Evolutionary conservation across 37 sponge, comb jelly and placozoan species (phyloP).

Genomic region (Mnemiopsis leidyi): DNA sequence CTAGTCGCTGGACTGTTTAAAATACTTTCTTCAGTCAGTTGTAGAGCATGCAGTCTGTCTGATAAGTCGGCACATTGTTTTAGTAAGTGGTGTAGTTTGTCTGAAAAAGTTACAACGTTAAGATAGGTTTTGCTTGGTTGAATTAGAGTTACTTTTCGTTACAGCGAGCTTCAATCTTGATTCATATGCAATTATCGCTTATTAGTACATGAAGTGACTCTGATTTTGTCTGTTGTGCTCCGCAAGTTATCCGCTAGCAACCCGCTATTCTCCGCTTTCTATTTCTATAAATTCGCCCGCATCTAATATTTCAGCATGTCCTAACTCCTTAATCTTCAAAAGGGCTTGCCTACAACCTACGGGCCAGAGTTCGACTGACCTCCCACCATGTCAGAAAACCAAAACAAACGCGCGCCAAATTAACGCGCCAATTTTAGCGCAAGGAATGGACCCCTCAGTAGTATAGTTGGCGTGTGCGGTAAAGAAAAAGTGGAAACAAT

Average conservation of each 20-base stretch:
- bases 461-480: background rate
- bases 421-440: background rate
- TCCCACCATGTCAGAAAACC: background rate
- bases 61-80: slow-evolving; percentile 2
- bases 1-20: background rate
- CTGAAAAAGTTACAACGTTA: background rate
- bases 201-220: no score
- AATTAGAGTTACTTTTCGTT: no score
- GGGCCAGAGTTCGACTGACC: background rate
- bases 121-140: background rate
- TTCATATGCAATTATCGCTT: no score
- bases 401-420: background rate
- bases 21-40: background rate
- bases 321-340: no score
- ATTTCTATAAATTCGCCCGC: no score
- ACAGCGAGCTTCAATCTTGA: no score
- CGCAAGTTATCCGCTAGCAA: no score
- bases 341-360: no score
- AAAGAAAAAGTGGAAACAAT: background rate
- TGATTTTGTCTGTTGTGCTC: no score
- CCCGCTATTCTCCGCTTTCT: no score
- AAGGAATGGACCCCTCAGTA: background rate
- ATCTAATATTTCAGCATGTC: no score
- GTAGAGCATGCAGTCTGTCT: background rate
- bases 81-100: background rate